A percentile compares a stretch with the other conserved stretches of the same genome.
phyloP scores from a whole-genome alignment of 2,888 invertebrate genomes.

The Azorinus chamasolen region DNA sequence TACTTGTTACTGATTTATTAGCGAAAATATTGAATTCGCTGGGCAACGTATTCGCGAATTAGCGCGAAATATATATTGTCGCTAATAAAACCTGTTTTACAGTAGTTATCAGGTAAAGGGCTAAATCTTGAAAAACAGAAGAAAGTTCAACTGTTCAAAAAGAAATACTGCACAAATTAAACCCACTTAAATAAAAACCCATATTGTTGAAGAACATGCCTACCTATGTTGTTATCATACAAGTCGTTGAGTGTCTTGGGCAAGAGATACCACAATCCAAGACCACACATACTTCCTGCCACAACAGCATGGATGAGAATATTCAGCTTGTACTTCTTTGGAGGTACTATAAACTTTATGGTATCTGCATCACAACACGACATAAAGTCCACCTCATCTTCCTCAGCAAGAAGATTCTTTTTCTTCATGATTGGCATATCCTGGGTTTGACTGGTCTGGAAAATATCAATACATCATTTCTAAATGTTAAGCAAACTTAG shows the following conservation, averaged over 20 bases:
- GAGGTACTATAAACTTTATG: constrained; percentile 81
- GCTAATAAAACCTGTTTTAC: too few species aligned
- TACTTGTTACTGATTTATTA: too few species aligned
- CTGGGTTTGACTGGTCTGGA: constrained; percentile 18
- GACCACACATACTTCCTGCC: constrained; percentile 78
- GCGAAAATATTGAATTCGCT: too few species aligned
- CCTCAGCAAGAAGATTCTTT: constrained; percentile 79
- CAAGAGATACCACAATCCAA: constrained; percentile 79
- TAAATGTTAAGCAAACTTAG: too few species aligned
- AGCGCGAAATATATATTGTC: too few species aligned
- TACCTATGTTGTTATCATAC: constrained; percentile 76
- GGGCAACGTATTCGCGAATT: too few species aligned
- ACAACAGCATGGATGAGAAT: constrained; percentile 80
- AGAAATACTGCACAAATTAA: too few species aligned
- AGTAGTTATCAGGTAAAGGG: too few species aligned
- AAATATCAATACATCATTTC: background rate
- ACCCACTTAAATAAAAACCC: too few species aligned
- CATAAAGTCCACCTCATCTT: constrained; percentile 83
- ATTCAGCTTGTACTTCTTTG: constrained; percentile 81
- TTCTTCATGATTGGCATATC: constrained; percentile 67
- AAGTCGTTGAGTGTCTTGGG: constrained; percentile 79
- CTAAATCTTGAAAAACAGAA: too few species aligned
- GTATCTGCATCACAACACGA: constrained; percentile 84
- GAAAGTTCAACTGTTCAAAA: too few species aligned
- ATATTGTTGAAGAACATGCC: too few species aligned